A percentile compares a stretch with the other conserved stretches of the same genome.
Conservation (phyloP, 2,888 invertebrate species). For the Fragum fragum region DNA sequence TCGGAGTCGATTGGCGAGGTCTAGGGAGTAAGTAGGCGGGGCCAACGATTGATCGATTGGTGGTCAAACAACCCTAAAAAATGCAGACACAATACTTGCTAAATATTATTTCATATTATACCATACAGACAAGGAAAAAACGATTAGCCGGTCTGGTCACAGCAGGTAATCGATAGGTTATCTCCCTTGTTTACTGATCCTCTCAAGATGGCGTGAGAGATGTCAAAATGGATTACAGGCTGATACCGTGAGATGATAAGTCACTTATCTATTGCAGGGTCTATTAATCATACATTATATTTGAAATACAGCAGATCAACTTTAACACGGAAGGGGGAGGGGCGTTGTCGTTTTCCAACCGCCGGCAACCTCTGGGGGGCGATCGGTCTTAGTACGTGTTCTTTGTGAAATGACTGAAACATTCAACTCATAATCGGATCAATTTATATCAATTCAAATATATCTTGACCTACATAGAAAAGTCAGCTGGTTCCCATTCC, state of each 20-base stretch:
- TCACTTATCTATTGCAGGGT: conserved; percentile 22
- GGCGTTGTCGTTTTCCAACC: background rate
- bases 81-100: background rate
- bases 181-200: conserved; percentile 37
- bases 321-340: conserved; percentile 15
- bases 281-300: conserved; percentile 24
- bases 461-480: too few species aligned
- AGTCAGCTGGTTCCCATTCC: too few species aligned
- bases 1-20: too few species aligned
- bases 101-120: background rate
- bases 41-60: too few species aligned
- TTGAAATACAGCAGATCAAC: conserved; percentile 20
- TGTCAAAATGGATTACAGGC: conserved; percentile 24
- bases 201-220: conserved; percentile 20
- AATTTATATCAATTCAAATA: too few species aligned
- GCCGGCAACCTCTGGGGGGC: too few species aligned
- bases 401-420: too few species aligned
- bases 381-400: too few species aligned
- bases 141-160: conserved; percentile 19
- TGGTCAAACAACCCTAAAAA: background rate
- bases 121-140: background rate
- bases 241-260: conserved; percentile 17
- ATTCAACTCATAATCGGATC: too few species aligned
- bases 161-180: conserved; percentile 32
- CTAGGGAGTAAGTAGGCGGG: too few species aligned